Evolutionary conservation across 2,888 invertebrate species (phyloP), one percentile per base, ranked within the genome.

Genomic region (Lithosia quadra): DNA sequence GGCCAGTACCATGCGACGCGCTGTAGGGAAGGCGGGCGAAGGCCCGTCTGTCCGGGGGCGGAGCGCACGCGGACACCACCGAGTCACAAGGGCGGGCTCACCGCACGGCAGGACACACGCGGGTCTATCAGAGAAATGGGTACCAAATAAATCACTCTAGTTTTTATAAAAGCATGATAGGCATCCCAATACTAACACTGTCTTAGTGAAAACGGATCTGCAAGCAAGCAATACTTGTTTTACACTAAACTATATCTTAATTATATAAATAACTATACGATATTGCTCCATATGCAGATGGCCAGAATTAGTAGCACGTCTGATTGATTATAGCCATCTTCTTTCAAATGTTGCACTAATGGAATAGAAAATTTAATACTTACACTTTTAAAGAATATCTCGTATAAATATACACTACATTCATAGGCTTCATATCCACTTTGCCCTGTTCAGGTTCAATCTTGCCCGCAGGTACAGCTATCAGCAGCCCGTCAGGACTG

Each of bases 381-480:
- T 82, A 96, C 95, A 95, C 95, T 89, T 96, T 96, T 39, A 97
- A 89, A 10, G 94, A 95, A 76, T 95, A 95, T 86, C 96, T 93
- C 0, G 96, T 95, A 74, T 96, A 96, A 55, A 96, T 95, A 69
- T 96, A 96, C 0, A 96, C 95, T 8, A 96, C 95, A 78, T 95
- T 95, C 1, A 96, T 86, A 0, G 96, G 95, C 79, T 96, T 96
- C 18, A 95, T 88, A n/a, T 96, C 96, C 43, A 86, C 58, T 65
- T 96, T 97, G 60, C 88, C 90, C n/a, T 92, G 92, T 56, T 97
- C 96, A 0, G 96, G 95, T 84, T 98, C 98, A 0, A 98, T 95
- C 67, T 97, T 96, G 0, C 99, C 99, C 0, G 98, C 97, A 0
- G 99, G 99, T 0, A 98, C 97, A n/a, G 99, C 96, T 28, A 99